These are phyloP conservation scores for Corythornis madagascariensis DNA, from an alignment of 2,113 vertebrate species.

Conservation along the genomic window DNA sequence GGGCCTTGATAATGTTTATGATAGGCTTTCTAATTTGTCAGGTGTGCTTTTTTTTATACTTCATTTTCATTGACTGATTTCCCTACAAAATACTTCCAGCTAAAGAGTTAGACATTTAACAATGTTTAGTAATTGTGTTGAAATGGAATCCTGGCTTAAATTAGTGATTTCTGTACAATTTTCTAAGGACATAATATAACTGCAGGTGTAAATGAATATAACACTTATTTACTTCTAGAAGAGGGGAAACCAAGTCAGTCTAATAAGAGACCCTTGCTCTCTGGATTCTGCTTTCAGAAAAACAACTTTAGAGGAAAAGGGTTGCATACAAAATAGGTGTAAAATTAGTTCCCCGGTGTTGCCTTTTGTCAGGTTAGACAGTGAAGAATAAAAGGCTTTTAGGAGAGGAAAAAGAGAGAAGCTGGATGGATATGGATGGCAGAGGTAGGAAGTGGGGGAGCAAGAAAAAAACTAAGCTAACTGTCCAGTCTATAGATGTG, in stretches of 20 bases:
- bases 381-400: neutral
- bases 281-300: neutral
- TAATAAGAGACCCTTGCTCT: neutral
- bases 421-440: neutral
- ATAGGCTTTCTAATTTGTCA: neutral
- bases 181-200: neutral
- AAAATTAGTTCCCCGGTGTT: neutral
- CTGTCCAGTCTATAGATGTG: fast-evolving
- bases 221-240: neutral
- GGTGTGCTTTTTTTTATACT: neutral
- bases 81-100: neutral
- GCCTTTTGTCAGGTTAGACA: neutral
- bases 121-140: neutral
- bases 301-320: neutral
- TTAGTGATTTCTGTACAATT: neutral
- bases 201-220: neutral
- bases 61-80: neutral
- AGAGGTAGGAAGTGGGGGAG: neutral
- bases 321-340: neutral
- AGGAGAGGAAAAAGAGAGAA: neutral
- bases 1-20: neutral
- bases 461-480: neutral
- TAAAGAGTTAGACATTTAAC: neutral
- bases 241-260: neutral
- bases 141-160: neutral